Evolutionary conservation across 2,888 invertebrate species (phyloP).

Genomic region (Tromatobia lineatoria): DNA sequence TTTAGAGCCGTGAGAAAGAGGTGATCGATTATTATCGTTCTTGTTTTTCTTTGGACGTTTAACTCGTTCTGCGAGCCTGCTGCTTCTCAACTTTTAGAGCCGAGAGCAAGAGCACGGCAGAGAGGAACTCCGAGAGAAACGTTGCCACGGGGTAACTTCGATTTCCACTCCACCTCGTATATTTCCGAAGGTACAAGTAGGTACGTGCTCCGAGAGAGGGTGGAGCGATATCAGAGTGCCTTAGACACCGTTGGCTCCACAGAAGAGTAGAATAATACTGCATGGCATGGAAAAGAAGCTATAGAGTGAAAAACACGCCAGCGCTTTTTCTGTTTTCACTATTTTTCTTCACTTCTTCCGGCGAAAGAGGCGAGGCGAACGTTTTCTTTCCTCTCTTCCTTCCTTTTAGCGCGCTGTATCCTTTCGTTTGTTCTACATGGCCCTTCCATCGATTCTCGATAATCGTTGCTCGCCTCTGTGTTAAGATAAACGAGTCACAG

Average conservation of each 20-base stretch:
- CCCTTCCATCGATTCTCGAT: constrained; percentile 58
- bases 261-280: constrained; percentile 45
- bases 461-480: constrained; percentile 36
- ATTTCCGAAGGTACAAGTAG: constrained; percentile 29
- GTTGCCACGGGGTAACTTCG: constrained; percentile 35
- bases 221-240: constrained; percentile 15
- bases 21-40: constrained; percentile 31
- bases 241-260: constrained; percentile 7
- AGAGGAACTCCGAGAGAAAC: constrained; percentile 32
- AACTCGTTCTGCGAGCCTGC: constrained; percentile 7
- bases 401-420: constrained; percentile 14
- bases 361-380: constrained; percentile 41
- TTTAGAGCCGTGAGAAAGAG: constrained; percentile 16
- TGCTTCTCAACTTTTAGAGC: constrained; percentile 3
- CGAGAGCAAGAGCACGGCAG: not conserved
- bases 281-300: constrained; percentile 5
- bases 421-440: constrained; percentile 31
- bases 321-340: constrained; percentile 14
- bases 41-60: constrained; percentile 18
- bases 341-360: constrained; percentile 51
- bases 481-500: constrained; percentile 19
- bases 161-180: constrained; percentile 33
- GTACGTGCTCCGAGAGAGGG: constrained; percentile 23
- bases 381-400: constrained; percentile 53
- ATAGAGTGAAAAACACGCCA: not conserved